Percentiles rank a stretch among this genome's conserved stretches.
Conservation (phyloP, 1,140 invertebrate species). For the Nilaparvata lugens region DNA sequence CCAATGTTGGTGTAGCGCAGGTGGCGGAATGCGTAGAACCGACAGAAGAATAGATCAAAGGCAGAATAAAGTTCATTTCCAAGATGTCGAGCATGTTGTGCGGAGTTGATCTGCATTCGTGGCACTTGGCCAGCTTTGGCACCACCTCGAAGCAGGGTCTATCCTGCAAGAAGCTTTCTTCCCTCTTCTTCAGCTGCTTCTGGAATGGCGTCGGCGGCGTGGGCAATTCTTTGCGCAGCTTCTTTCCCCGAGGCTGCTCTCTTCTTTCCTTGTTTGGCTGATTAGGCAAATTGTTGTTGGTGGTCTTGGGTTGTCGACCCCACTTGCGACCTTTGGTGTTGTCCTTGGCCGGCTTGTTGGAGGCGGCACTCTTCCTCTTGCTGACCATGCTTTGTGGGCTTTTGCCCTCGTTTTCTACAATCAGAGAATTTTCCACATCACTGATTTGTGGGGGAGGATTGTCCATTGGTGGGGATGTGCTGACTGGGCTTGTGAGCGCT, state of each 20-base stretch:
- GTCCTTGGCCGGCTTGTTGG: conserved; percentile 21
- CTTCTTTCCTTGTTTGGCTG: conserved; percentile 27
- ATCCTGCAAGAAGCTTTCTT: conserved; percentile 80
- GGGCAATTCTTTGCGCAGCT: conserved; percentile 45
- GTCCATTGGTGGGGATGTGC: conserved; percentile 35
- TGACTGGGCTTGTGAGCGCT: conserved; percentile 28
- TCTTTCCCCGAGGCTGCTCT: conserved; percentile 50
- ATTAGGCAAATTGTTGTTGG: conserved; percentile 15
- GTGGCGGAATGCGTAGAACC: conserved; percentile 92
- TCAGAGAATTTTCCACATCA: conserved; percentile 64
- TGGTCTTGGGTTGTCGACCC: conserved; percentile 24
- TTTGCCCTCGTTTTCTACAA: conserved; percentile 65
- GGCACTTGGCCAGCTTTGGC: conserved; percentile 79
- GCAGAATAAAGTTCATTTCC: no score
- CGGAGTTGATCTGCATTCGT: conserved; percentile 81
- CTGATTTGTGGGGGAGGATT: conserved; percentile 50
- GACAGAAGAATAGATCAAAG: no score
- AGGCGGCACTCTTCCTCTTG: conserved; percentile 34
- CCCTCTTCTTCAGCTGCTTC: conserved; percentile 62
- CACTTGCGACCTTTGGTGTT: conserved; percentile 22
- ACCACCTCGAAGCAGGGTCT: conserved; percentile 82
- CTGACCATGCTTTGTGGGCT: conserved; percentile 40
- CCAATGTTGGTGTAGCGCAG: conserved; percentile 84
- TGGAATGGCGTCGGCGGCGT: conserved; percentile 42
- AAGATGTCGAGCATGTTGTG: conserved; percentile 81